Conservation (phyloP, 1,140 invertebrate genomes). For the Zaprionus inermis region DNA sequence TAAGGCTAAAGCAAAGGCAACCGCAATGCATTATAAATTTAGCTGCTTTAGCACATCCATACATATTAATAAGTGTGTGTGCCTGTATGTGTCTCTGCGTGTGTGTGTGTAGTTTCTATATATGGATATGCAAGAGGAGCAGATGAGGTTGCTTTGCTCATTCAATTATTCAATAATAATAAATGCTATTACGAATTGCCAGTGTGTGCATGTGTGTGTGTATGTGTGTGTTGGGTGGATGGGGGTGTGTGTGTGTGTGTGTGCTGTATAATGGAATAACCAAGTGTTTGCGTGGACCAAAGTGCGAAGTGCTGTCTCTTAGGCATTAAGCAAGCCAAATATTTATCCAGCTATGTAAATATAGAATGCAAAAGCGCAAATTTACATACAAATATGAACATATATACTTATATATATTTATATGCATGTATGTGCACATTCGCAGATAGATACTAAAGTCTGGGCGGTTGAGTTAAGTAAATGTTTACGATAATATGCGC, state of each 20-base stretch:
- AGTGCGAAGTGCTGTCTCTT: slow-evolving; percentile 60
- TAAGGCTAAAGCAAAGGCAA: slow-evolving; percentile 29
- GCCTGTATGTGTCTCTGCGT: slow-evolving; percentile 14
- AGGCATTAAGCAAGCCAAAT: slow-evolving; percentile 44
- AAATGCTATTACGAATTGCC: slow-evolving; percentile 55
- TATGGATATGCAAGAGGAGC: slow-evolving; percentile 7
- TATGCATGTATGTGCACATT: not conserved
- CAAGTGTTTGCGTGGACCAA: slow-evolving; percentile 39
- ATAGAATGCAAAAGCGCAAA: slow-evolving; percentile 4
- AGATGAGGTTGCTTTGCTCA: slow-evolving; percentile 42
- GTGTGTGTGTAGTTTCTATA: slow-evolving; percentile 19
- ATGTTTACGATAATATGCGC: slow-evolving; percentile 12
- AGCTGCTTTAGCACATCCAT: slow-evolving; percentile 49
- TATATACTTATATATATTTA: not conserved
- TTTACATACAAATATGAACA: slow-evolving; percentile 13
- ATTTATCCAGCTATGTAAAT: slow-evolving; percentile 24
- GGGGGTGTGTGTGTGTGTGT: not conserved
- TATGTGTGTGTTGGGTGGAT: not conserved
- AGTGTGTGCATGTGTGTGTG: not conserved
- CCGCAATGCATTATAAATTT: slow-evolving; percentile 76
- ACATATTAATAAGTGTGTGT: slow-evolving; percentile 40
- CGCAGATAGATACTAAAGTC: slow-evolving; percentile 1
- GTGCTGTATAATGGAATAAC: slow-evolving; percentile 44
- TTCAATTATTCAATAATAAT: slow-evolving; percentile 77
- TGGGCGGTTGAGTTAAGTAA: slow-evolving; percentile 1